Percentiles rank a stretch among this genome's conserved stretches.
Conservation (phyloP, 2,888 invertebrate species). For the Hirudinaria manillensis region DNA sequence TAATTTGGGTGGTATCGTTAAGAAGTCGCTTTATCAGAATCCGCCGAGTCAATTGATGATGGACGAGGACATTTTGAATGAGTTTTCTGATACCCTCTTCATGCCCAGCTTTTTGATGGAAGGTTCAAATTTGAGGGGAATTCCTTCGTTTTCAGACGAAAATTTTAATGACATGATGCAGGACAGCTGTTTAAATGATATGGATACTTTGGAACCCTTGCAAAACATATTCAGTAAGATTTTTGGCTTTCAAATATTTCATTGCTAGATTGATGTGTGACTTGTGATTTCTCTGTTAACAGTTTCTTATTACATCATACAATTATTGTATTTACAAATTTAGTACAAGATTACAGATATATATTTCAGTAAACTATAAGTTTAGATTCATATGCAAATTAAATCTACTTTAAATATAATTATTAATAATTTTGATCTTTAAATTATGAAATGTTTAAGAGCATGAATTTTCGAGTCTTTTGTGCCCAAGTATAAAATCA, state of each 20-base stretch:
- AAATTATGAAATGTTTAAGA: too few relatives aligned
- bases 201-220: slow-evolving; percentile 13
- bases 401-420: too few relatives aligned
- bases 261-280: too few relatives aligned
- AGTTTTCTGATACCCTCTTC: slow-evolving; percentile 18
- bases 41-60: not conserved
- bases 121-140: slow-evolving; percentile 19
- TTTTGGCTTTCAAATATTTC: not conserved
- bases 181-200: slow-evolving; percentile 17
- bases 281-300: too few relatives aligned
- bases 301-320: too few relatives aligned
- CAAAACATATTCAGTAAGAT: slow-evolving; percentile 9
- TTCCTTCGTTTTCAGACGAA: slow-evolving; percentile 17
- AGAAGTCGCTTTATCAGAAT: slow-evolving; percentile 16
- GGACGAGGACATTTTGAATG: slow-evolving; percentile 6
- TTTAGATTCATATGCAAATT: too few relatives aligned
- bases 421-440: too few relatives aligned
- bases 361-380: too few relatives aligned
- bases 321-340: too few relatives aligned
- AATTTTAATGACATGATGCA: slow-evolving; percentile 17
- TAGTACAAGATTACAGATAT: too few relatives aligned
- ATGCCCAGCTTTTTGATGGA: not conserved
- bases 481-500: too few relatives aligned
- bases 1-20: slow-evolving; percentile 10
- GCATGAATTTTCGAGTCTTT: too few relatives aligned